phyloP scores from a whole-genome alignment of 2,888 invertebrate genomes.

The Tenthredo mesomela region DNA sequence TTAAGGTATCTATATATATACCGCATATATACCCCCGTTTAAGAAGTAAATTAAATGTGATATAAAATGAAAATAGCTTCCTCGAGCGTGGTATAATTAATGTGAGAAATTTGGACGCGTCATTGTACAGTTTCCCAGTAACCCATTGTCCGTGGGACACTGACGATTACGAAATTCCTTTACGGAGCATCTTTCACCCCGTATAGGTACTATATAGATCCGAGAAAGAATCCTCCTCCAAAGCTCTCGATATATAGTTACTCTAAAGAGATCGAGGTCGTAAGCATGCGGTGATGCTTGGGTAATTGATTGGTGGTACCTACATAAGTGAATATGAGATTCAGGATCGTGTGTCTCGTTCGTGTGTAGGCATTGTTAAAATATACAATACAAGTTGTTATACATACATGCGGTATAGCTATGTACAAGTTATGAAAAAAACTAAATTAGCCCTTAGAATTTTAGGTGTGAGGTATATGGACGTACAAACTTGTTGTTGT shows the following conservation, averaged over 20 bases:
- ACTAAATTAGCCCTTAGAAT: neutral
- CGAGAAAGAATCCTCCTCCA: neutral
- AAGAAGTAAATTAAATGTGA: neutral
- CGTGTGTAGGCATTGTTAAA: conserved; percentile 18
- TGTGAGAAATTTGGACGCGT: conserved; percentile 49
- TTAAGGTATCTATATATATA: neutral
- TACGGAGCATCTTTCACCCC: conserved; percentile 28
- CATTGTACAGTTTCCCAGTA: conserved; percentile 52
- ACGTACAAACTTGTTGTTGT: conserved; percentile 15
- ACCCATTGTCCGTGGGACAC: conserved; percentile 50
- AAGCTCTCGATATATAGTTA: neutral
- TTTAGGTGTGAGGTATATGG: neutral
- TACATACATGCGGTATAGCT: neutral
- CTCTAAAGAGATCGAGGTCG: neutral
- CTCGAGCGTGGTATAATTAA: conserved; percentile 51
- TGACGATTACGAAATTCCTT: conserved; percentile 52
- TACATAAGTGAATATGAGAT: neutral
- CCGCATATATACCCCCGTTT: neutral
- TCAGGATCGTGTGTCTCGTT: conserved; percentile 14
- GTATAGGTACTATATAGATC: neutral
- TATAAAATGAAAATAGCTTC: conserved; percentile 40
- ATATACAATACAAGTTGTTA: conserved; percentile 1
- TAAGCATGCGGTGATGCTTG: neutral
- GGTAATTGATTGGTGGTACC: neutral
- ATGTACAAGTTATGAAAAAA: neutral